These are phyloP conservation scores for Aricia artaxerxes DNA, from an alignment of 2,888 invertebrate genomes.

Conservation along the genomic window DNA sequence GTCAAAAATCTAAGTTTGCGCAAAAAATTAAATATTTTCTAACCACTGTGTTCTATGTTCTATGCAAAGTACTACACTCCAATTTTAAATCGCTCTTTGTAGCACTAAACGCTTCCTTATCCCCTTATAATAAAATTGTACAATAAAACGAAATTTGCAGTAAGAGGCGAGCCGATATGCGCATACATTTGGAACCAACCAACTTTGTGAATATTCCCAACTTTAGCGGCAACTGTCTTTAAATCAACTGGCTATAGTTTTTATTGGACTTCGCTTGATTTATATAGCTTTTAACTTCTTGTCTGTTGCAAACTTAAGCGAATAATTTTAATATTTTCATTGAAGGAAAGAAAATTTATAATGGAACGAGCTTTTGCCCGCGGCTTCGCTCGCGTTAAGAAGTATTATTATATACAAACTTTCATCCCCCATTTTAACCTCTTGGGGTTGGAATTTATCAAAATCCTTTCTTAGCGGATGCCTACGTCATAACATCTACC, in stretches of 20 bases:
- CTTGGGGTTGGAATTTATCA: too few species aligned
- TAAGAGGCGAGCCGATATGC: constrained; percentile 62
- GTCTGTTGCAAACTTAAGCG: neutral
- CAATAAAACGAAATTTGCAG: constrained; percentile 46
- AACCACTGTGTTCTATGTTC: neutral
- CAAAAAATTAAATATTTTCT: neutral
- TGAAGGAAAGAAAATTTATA: neutral
- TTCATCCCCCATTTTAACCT: too few species aligned
- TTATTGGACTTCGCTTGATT: neutral
- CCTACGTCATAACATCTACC: too few species aligned
- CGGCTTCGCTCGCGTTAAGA: too few species aligned
- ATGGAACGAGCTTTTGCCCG: too few species aligned
- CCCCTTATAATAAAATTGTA: neutral
- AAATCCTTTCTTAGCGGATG: too few species aligned
- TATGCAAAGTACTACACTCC: neutral
- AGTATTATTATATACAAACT: too few species aligned
- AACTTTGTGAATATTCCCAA: constrained; percentile 42
- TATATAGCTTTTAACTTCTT: constrained; percentile 1
- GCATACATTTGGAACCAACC: constrained; percentile 61
- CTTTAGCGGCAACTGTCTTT: constrained; percentile 32
- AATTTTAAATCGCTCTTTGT: neutral
- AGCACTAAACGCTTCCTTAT: constrained; percentile 1
- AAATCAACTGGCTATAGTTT: constrained; percentile 16
- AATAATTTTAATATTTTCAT: neutral
- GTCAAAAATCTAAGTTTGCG: too few species aligned